Evolutionary conservation across 2,797 vertebrate species (phyloP), one percentile per base, ranked within the genome.

Genomic region (Pithecia hirsuta): DNA sequence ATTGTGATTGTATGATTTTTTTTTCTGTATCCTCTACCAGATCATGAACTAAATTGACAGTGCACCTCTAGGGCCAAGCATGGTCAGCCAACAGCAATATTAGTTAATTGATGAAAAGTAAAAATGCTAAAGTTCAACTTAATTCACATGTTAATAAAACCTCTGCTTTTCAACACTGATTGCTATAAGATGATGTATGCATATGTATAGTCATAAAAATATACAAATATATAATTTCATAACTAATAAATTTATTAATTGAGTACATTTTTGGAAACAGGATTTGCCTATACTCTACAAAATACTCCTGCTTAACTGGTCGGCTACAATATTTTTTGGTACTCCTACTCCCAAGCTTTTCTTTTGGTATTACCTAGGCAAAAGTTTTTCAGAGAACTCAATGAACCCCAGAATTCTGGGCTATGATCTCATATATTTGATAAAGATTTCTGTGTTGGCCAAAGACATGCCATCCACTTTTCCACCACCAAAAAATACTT

Each of bases 101-200:
- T 70, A 84, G 39, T 59, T 74, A 95, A 64, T 89, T 82, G 48
- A n/a, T 57, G 2, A 89, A 93, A 96, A 81, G 13, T 92, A 59
- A 88, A 74, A 94, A 83, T 48, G 55, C 12, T 92, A 55, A 94
- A 76, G 7, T 6, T 85, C 28, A 46, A 88, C 41, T 89, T 5
- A 94, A 91, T 75, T 90, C 80, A 50, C 10, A 57, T 28, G 14
- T 78, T 83, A 96, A 93, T 94, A 80, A 93, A 91, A n/a, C 3
- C 10, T 79, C 11, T 80, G 39, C 5, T 89, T 96, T 82, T 72
- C 26, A 91, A 67, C 5, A 80, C 36, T 39, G 9, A 52, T 50
- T 44, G 5, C 87, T 91, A 76, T 61, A 33, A 89, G n/a, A 64
- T 41, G 36, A 52, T 78, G 4, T 41, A 5, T 67, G 4, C 7